phyloP scores from a whole-genome alignment of 2,113 vertebrate genomes.

The Loxodonta africana region DNA sequence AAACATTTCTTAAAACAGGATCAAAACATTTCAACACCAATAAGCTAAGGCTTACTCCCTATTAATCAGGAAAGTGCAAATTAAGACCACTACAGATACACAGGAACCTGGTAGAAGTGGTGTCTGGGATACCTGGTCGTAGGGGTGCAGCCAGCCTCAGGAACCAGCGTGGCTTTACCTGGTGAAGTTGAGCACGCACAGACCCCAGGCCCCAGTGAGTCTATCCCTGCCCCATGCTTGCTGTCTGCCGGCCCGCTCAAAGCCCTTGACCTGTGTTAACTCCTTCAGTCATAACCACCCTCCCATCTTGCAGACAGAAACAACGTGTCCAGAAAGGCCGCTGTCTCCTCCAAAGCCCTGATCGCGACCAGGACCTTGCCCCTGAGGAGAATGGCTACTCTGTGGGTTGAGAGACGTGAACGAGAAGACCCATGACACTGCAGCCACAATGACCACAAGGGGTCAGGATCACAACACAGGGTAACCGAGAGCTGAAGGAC shows the following conservation, averaged over 20 bases:
- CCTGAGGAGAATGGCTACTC: not conserved
- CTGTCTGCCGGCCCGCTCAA: not conserved
- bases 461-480: not conserved
- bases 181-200: not conserved
- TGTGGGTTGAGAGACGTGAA: not conserved
- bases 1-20: not conserved
- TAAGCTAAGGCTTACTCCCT: not conserved
- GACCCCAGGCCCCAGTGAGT: not conserved
- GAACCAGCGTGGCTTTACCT: not conserved
- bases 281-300: not conserved
- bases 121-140: not conserved
- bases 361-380: not conserved
- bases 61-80: not conserved
- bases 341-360: not conserved
- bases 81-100: not conserved
- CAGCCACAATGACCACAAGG: not conserved
- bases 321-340: not conserved
- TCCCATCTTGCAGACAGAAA: not conserved
- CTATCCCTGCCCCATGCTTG: not conserved
- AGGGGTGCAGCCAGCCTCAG: not conserved
- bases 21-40: not conserved
- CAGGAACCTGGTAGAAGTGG: not conserved
- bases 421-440: not conserved
- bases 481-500: not conserved
- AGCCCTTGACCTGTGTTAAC: not conserved